Evolutionary conservation across 2,888 invertebrate species (phyloP).

Genomic region (Sialis fuliginosa): DNA sequence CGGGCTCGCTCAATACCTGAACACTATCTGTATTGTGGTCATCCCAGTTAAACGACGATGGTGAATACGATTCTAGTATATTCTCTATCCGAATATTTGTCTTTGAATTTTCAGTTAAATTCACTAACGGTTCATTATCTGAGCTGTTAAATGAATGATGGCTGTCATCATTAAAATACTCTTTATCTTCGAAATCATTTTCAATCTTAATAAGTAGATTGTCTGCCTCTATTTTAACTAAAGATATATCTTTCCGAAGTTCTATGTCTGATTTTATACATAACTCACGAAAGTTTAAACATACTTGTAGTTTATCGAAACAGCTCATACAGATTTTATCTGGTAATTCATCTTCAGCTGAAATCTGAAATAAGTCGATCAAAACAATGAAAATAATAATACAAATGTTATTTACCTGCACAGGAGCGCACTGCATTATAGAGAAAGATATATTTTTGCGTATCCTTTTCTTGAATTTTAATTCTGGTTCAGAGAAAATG

Average conservation of each 20-base stretch:
- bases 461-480: no score
- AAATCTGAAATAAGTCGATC: background rate
- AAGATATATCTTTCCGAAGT: background rate
- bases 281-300: background rate
- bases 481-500: background rate
- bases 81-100: background rate
- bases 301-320: background rate
- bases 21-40: no score
- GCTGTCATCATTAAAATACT: background rate
- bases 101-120: background rate
- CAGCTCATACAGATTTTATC: background rate
- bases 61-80: background rate
- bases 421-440: background rate
- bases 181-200: background rate
- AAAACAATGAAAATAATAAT: background rate
- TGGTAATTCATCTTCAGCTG: background rate
- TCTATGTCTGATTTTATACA: background rate
- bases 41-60: no score
- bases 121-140: background rate
- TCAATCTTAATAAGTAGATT: background rate
- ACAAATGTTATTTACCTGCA: background rate
- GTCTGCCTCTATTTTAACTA: background rate
- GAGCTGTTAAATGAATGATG: background rate
- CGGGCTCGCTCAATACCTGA: no score
- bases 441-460: background rate